These are phyloP conservation scores for Encarsia formosa DNA, from an alignment of 2,888 invertebrate species.

Conservation along the genomic window DNA sequence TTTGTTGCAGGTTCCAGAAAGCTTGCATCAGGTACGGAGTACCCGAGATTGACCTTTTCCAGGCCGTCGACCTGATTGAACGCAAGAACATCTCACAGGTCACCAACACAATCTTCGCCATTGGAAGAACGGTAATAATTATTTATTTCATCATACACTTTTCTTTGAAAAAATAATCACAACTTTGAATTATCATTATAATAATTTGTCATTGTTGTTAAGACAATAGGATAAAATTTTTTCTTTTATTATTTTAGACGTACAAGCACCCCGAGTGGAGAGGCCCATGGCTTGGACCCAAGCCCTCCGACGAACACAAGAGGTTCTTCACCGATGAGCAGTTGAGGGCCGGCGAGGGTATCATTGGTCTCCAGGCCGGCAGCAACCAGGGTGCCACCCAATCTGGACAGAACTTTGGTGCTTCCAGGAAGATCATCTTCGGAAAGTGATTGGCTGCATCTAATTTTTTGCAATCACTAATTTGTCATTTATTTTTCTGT, in stretches of 20 bases:
- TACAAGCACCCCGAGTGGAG: slow-evolving; percentile 81
- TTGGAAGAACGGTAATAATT: slow-evolving; percentile 73
- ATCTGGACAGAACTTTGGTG: slow-evolving; percentile 84
- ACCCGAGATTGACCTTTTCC: slow-evolving; percentile 81
- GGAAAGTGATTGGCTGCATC: slow-evolving; percentile 58
- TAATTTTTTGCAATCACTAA: no score
- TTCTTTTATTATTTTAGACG: slow-evolving; percentile 54
- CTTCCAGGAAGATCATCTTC: slow-evolving; percentile 74
- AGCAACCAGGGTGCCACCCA: slow-evolving; percentile 81
- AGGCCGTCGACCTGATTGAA: slow-evolving; percentile 89
- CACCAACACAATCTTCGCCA: slow-evolving; percentile 80
- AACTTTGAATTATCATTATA: neutral
- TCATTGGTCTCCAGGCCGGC: slow-evolving; percentile 86
- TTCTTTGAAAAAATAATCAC: neutral
- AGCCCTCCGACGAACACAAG: slow-evolving; percentile 74
- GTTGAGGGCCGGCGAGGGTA: slow-evolving; percentile 74
- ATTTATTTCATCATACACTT: neutral
- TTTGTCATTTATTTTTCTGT: neutral
- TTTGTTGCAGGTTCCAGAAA: slow-evolving; percentile 66
- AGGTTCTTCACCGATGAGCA: slow-evolving; percentile 62
- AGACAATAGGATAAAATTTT: neutral
- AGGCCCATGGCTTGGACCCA: slow-evolving; percentile 78
- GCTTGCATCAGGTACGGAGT: slow-evolving; percentile 81
- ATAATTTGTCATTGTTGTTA: neutral
- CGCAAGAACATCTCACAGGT: slow-evolving; percentile 84